Evolutionary conservation across 1,140 invertebrate species (phyloP).

Genomic region (Drosophila mauritiana): DNA sequence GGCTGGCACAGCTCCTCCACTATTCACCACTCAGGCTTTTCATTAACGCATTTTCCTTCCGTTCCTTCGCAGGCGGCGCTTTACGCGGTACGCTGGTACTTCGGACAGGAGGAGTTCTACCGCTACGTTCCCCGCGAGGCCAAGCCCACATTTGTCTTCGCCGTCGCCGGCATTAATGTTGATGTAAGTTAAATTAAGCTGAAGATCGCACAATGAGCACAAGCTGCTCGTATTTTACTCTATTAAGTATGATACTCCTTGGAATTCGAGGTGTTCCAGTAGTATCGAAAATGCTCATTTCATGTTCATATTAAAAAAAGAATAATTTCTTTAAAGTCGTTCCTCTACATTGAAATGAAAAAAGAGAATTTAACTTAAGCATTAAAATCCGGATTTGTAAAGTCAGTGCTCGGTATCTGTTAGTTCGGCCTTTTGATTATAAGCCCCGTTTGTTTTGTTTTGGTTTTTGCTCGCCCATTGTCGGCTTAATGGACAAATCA

Average conservation of each 20-base stretch:
- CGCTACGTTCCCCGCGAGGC: slow-evolving; percentile 89
- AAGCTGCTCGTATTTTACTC: not conserved
- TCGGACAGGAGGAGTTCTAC: slow-evolving; percentile 92
- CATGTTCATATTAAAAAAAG: not conserved
- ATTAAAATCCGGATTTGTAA: too few species aligned
- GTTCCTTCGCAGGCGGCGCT: slow-evolving; percentile 86
- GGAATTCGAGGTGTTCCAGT: too few species aligned
- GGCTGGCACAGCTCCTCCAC: slow-evolving; percentile 16
- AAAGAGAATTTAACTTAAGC: too few species aligned
- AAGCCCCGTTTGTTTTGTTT: not conserved
- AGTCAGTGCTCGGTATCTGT: not conserved
- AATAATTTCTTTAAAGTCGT: too few species aligned
- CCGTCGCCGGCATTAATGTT: slow-evolving; percentile 89
- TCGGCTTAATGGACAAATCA: slow-evolving; percentile 70
- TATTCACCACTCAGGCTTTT: slow-evolving; percentile 57
- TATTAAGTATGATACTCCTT: not conserved
- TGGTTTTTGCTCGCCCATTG: slow-evolving; percentile 27
- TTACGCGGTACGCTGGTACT: slow-evolving; percentile 94
- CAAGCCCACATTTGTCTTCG: slow-evolving; percentile 89
- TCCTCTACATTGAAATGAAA: too few species aligned
- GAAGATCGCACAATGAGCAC: slow-evolving; percentile 24
- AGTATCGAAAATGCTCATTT: not conserved
- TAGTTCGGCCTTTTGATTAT: not conserved
- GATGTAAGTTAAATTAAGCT: slow-evolving; percentile 88
- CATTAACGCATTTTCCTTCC: slow-evolving; percentile 61